Conservation (phyloP, 2,888 invertebrate species). For the Eutolmus rufibarbis region DNA sequence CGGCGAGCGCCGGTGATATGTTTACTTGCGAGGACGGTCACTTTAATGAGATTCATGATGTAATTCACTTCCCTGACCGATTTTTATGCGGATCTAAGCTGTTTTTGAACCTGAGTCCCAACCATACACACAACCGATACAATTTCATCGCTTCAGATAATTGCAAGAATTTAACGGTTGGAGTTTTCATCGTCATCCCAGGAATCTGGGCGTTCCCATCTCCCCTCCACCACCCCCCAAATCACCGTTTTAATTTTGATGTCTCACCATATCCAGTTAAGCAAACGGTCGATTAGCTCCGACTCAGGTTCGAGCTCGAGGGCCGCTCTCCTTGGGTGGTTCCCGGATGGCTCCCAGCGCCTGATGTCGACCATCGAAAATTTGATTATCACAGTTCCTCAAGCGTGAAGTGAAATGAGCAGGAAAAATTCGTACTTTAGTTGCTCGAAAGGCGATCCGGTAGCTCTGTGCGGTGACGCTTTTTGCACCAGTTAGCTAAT, state of each 20-base stretch:
- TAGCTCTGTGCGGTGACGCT: not conserved
- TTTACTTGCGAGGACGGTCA: constrained; percentile 8
- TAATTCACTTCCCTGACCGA: not conserved
- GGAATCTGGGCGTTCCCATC: not conserved
- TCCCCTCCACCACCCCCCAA: not conserved
- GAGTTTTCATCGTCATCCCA: not conserved
- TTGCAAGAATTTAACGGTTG: constrained; percentile 40
- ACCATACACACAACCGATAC: not conserved
- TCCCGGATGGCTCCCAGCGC: not conserved
- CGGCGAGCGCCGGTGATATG: not conserved
- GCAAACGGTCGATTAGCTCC: constrained; percentile 19
- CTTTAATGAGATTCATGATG: not conserved
- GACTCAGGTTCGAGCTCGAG: not conserved
- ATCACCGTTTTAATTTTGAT: not conserved
- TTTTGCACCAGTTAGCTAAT: not conserved
- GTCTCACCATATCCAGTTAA: not conserved
- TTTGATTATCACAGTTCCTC: constrained; percentile 1
- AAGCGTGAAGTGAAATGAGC: constrained; percentile 20
- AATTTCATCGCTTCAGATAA: not conserved
- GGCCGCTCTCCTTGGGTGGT: constrained; percentile 1
- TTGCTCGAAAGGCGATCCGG: not conserved
- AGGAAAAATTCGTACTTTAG: constrained; percentile 12
- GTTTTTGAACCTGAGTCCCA: not conserved
- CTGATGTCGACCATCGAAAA: not conserved
- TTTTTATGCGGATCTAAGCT: not conserved